These are phyloP conservation scores for Ceratosolen solmsi DNA, from an alignment of 1,140 invertebrate genomes.

Conservation along the genomic window DNA sequence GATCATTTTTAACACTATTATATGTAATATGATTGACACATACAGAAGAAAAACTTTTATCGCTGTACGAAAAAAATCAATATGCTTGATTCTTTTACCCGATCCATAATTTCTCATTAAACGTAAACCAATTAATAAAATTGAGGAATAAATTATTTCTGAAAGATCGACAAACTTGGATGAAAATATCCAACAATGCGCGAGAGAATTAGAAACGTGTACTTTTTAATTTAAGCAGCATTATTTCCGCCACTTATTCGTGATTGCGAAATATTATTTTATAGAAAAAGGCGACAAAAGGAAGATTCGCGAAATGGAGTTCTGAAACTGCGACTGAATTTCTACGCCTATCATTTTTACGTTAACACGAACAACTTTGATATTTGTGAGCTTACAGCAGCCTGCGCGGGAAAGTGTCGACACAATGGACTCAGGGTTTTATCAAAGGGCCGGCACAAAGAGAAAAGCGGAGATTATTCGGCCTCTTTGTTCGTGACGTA, in stretches of 20 bases:
- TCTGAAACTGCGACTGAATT: too few species aligned
- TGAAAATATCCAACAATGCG: too few species aligned
- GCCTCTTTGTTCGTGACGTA: constrained; percentile 59
- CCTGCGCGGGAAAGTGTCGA: neutral
- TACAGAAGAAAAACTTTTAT: neutral
- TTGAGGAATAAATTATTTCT: too few species aligned
- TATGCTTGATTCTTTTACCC: neutral
- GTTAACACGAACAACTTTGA: neutral
- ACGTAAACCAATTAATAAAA: too few species aligned
- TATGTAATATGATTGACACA: neutral
- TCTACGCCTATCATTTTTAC: neutral
- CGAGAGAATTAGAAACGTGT: neutral
- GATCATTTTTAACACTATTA: neutral
- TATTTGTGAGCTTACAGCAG: neutral
- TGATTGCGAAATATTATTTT: too few species aligned
- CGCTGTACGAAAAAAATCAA: neutral
- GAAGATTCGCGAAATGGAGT: too few species aligned
- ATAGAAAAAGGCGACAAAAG: neutral
- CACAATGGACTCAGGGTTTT: constrained; percentile 13
- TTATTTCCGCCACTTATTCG: too few species aligned
- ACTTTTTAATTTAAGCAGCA: too few species aligned
- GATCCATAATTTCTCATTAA: neutral
- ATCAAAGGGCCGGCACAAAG: constrained; percentile 9
- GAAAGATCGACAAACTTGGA: too few species aligned
- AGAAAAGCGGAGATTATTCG: constrained; percentile 19